Evolutionary conservation across 2,113 vertebrate genomes (phyloP), one percentile per base, ranked within the genome.

Genomic region (Oxygymnocypris stewartii): DNA sequence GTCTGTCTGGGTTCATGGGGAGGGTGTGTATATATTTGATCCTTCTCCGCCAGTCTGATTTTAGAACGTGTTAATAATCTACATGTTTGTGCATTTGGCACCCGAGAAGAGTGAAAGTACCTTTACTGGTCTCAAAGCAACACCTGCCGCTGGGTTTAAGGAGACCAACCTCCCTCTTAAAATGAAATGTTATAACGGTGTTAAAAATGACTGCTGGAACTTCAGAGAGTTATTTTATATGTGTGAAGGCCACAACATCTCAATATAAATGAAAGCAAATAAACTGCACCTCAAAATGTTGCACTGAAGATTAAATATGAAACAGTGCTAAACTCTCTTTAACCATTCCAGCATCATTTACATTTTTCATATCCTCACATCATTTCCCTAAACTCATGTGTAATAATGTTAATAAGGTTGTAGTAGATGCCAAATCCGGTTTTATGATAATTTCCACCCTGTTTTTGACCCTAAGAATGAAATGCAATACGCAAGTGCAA

Each of bases 1-100:
- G 4, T 35, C 63, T 28, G 28, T 23, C 5, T n/a, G 35, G 4
- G 4, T 40, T 20, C 8, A 10, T n/a, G 6, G 2, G 51, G 57
- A 61, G 7, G 1, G 7, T 23, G 67, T 0, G 9, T 71, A 20
- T 73, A 20, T 85, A 65, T 11, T 25, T 69, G 59, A 69, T 14
- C 59, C 28, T 79, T 61, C 54, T 42, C 71, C 82, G 85, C 25
- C 69, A 74, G 51, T 82, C 9, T 44, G 79, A 87, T 75, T 83
- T 63, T 16, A 49, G 37, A 79, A 82, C 13, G 57, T 23, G 74
- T 69, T 81, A 47, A 89, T 69, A 75, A 81, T n/a, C 40, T 2
- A 14, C 67, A 37, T 51, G 44, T 77, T 12, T 67, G 40, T 47
- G 37, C 14, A 13, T 42, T 59, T 79, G 23, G 54, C 59, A 47